Conservation (phyloP, 1,140 invertebrate genomes). For the Cydia splendana region DNA sequence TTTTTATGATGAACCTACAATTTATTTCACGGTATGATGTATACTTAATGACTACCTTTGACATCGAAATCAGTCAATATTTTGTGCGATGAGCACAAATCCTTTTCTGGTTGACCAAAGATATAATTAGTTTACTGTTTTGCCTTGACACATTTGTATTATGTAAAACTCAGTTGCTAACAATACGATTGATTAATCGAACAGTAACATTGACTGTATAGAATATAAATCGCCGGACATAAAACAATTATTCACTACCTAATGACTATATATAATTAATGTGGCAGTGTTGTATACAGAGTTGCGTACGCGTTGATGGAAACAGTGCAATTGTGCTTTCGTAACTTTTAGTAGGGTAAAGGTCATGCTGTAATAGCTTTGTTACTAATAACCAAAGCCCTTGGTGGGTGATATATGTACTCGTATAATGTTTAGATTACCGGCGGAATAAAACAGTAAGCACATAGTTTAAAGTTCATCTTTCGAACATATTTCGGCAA, state of each 20-base stretch:
- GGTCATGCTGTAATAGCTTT: constrained; percentile 3
- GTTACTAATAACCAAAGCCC: neutral
- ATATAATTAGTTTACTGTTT: neutral
- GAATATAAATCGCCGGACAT: constrained; percentile 7
- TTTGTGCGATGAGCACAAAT: neutral
- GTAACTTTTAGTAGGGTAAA: neutral
- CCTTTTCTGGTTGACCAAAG: neutral
- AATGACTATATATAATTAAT: constrained; percentile 27
- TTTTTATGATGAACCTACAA: no score
- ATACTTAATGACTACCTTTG: no score
- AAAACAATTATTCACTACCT: constrained; percentile 24
- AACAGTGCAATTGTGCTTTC: constrained; percentile 2
- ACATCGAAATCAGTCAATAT: neutral
- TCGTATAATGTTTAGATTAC: neutral
- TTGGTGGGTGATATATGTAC: neutral
- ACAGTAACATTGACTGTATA: constrained; percentile 7
- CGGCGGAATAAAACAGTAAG: neutral
- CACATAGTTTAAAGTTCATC: neutral
- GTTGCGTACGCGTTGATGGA: constrained; percentile 20
- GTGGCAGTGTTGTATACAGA: neutral
- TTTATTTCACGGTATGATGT: no score
- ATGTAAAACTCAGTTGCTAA: neutral
- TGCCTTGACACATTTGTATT: neutral
- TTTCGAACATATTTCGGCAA: neutral
- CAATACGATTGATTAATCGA: neutral